Percentiles rank a stretch among this genome's conserved stretches.
Conservation (phyloP, 2,113 vertebrate species). For the Tachysurus vachellii region DNA sequence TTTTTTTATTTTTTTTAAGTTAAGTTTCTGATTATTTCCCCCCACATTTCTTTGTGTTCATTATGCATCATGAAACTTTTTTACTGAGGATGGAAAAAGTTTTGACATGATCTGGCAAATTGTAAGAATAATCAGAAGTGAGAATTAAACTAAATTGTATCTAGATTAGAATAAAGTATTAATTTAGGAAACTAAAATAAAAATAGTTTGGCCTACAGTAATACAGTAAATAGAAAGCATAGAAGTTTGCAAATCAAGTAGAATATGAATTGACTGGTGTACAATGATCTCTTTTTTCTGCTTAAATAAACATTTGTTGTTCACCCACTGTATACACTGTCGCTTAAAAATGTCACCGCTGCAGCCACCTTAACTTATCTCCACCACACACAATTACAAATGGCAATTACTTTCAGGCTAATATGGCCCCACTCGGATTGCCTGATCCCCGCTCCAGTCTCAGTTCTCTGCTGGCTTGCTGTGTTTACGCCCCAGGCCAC, state of each 20-base stretch:
- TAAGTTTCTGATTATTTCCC: no score
- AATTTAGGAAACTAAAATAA: not conserved
- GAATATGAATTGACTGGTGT: not conserved
- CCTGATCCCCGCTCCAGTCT: slow-evolving; percentile 13
- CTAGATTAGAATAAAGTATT: not conserved
- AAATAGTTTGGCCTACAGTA: not conserved
- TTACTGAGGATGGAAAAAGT: no score
- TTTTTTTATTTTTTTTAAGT: no score
- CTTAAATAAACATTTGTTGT: slow-evolving; percentile 11
- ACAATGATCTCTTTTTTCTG: not conserved
- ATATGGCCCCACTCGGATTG: slow-evolving; percentile 49
- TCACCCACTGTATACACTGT: not conserved
- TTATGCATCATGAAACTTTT: no score
- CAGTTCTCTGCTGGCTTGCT: slow-evolving; percentile 39
- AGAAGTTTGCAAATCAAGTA: not conserved
- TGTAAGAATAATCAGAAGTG: not conserved
- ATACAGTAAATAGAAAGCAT: not conserved
- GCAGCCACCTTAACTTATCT: not conserved
- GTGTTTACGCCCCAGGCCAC: slow-evolving; percentile 70
- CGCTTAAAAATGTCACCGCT: slow-evolving; percentile 21
- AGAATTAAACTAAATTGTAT: not conserved
- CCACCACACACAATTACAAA: slow-evolving; percentile 59
- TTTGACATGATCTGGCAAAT: no score
- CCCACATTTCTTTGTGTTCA: no score
- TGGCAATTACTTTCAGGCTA: slow-evolving; percentile 61